Percentiles rank a stretch among this genome's conserved stretches.
Conservation (phyloP, 2,888 invertebrate genomes). For the Tupiocoris notatus region DNA sequence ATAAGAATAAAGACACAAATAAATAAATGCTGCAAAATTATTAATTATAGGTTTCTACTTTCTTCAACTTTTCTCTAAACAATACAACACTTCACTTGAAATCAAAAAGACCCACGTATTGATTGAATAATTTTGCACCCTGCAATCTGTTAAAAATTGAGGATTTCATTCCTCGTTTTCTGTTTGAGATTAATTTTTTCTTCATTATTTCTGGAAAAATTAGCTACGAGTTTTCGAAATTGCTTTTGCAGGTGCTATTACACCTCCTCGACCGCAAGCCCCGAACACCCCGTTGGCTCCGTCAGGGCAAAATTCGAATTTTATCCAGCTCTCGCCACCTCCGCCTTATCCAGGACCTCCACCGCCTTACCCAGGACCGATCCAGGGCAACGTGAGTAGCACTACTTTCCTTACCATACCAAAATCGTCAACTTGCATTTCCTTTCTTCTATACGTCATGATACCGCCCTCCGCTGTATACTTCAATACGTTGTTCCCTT, state of each 20-base stretch:
- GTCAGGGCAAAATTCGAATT: slow-evolving; percentile 34
- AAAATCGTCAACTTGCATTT: no score
- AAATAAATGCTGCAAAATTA: no score
- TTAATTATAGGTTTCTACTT: no score
- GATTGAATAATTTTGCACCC: no score
- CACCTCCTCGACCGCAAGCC: slow-evolving; percentile 41
- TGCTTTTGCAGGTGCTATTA: slow-evolving; percentile 13
- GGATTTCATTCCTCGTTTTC: not conserved
- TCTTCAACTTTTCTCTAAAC: no score
- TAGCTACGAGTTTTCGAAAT: no score
- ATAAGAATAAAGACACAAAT: no score
- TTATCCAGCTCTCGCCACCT: slow-evolving; percentile 57
- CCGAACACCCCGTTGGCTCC: not conserved
- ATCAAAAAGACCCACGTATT: no score
- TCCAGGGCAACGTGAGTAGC: slow-evolving; percentile 43
- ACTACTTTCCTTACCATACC: not conserved
- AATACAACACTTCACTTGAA: no score
- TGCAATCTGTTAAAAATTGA: no score
- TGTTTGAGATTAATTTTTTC: slow-evolving; percentile 11
- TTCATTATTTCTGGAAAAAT: not conserved
- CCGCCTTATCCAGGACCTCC: slow-evolving; percentile 72
- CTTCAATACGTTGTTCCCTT: not conserved
- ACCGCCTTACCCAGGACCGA: slow-evolving; percentile 65
- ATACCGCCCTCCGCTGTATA: not conserved
- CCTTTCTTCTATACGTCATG: not conserved